Conservation (phyloP, 2,113 vertebrate species). For the Cichladusa arquata region DNA sequence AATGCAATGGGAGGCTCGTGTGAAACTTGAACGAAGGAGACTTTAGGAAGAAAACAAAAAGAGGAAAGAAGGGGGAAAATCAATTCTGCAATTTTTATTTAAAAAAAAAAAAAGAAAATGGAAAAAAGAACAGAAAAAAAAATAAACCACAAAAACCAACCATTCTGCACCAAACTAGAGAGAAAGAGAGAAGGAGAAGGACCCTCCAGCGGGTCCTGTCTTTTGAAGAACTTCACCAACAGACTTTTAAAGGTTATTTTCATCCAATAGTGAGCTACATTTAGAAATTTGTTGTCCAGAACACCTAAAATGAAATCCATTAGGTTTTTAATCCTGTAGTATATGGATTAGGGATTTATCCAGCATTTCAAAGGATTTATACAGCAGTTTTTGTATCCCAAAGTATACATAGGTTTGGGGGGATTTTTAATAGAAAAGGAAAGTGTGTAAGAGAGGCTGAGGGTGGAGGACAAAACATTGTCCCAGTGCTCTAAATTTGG, state of each 20-base stretch:
- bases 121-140: constrained; percentile 22
- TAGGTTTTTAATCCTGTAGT: constrained; percentile 68
- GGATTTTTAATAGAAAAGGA: not conserved
- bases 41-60: constrained; percentile 65
- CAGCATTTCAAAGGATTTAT: constrained; percentile 69
- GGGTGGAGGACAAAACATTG: not conserved
- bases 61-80: constrained; percentile 61
- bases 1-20: constrained; percentile 60
- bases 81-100: constrained; percentile 75
- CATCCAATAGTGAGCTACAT: constrained; percentile 71
- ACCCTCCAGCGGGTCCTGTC: constrained; percentile 44
- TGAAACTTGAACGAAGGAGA: constrained; percentile 75
- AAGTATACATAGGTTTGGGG: not conserved
- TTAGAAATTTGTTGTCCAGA: constrained; percentile 71
- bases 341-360: constrained; percentile 75
- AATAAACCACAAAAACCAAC: constrained; percentile 41
- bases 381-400: not conserved
- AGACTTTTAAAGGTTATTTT: constrained; percentile 82
- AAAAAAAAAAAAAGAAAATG: constrained; percentile 51
- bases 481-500: not conserved
- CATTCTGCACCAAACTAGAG: constrained; percentile 75
- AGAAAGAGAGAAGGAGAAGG: constrained; percentile 58
- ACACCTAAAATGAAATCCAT: constrained; percentile 68
- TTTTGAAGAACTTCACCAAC: constrained; percentile 73
- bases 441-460: not conserved